These are phyloP conservation scores for Tinea pellionella DNA, from an alignment of 2,888 invertebrate species.

Conservation along the genomic window DNA sequence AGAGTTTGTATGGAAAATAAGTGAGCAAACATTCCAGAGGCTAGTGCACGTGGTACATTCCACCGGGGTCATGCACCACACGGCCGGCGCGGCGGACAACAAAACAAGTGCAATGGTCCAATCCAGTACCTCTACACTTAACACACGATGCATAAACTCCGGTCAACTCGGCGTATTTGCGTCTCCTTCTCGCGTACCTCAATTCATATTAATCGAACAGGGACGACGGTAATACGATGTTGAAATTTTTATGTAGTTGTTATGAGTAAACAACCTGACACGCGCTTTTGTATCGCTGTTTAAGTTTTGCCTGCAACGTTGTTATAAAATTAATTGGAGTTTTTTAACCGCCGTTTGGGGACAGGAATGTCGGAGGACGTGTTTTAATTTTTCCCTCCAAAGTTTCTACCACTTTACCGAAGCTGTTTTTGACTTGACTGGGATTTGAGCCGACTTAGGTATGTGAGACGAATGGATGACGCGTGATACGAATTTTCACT, in stretches of 20 bases:
- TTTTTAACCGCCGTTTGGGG: too few species aligned
- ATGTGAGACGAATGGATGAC: too few species aligned
- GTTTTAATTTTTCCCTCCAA: too few species aligned
- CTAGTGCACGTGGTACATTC: constrained; percentile 67
- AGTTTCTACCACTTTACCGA: too few species aligned
- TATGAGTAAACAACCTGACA: neutral
- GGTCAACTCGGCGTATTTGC: neutral
- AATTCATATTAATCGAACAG: neutral
- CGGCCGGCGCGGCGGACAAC: neutral
- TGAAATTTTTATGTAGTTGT: neutral
- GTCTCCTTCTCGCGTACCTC: neutral
- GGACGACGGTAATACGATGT: neutral
- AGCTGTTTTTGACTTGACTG: too few species aligned
- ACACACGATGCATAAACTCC: neutral
- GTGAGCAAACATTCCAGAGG: constrained; percentile 45
- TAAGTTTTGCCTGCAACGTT: neutral
- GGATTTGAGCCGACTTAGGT: too few species aligned
- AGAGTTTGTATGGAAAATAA: neutral
- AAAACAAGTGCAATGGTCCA: constrained; percentile 6
- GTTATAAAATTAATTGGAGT: too few species aligned
- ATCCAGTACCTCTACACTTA: neutral
- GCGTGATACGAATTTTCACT: too few species aligned
- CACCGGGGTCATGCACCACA: constrained; percentile 60
- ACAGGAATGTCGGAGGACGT: too few species aligned
- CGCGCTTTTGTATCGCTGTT: neutral